Percentiles rank a stretch among this genome's conserved stretches.
phyloP scores from a whole-genome alignment of 2,888 invertebrate species.

The Xanthorhoe designata region DNA sequence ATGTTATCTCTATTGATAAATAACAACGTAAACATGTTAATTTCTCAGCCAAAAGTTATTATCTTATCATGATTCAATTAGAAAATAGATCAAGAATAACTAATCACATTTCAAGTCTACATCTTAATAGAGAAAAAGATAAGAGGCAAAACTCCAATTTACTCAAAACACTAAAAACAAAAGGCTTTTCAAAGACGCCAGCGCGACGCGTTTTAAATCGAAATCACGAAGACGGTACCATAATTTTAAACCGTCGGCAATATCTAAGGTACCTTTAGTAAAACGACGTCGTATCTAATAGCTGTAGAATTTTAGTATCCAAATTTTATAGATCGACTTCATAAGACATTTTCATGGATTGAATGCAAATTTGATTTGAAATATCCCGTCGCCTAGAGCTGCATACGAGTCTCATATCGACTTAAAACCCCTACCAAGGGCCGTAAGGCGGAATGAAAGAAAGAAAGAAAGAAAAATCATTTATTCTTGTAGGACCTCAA shows the following conservation, averaged over 20 bases:
- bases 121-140: conserved; percentile 3
- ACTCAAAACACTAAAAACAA: conserved; percentile 35
- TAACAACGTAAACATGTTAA: no score
- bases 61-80: no score
- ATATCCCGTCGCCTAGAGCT: conserved; percentile 51
- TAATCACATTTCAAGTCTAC: neutral
- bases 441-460: no score
- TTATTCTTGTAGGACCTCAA: no score
- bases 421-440: conserved; percentile 36
- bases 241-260: conserved; percentile 38
- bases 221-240: conserved; percentile 31
- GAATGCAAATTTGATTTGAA: conserved; percentile 62
- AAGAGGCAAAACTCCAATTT: conserved; percentile 30
- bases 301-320: conserved; percentile 39
- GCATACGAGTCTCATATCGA: conserved; percentile 65
- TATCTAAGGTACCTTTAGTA: conserved; percentile 41
- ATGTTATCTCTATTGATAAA: no score
- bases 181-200: conserved; percentile 24
- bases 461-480: no score
- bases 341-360: conserved; percentile 51
- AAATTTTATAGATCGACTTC: conserved; percentile 43
- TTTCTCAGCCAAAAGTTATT: no score
- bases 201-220: conserved; percentile 31
- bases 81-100: no score
- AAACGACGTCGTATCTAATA: conserved; percentile 42